phyloP scores from a whole-genome alignment of 2,888 invertebrate species.

The Cerceris rybyensis region DNA sequence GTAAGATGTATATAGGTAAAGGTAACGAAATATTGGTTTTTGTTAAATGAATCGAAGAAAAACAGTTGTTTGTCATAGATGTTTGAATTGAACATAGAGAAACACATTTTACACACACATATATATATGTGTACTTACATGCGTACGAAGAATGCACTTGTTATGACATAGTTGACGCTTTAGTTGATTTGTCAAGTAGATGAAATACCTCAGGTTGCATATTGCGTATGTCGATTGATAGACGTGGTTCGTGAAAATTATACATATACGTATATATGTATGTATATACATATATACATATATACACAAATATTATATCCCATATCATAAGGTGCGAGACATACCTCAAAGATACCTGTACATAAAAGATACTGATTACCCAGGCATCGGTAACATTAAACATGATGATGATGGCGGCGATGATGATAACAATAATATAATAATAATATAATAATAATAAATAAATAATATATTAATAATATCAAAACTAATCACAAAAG shows the following conservation, averaged over 20 bases:
- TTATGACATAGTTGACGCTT: slow-evolving; percentile 72
- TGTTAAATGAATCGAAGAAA: slow-evolving; percentile 26
- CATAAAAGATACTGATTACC: slow-evolving; percentile 56
- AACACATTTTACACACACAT: slow-evolving; percentile 35
- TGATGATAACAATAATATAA: slow-evolving; percentile 36
- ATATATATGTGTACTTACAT: slow-evolving; percentile 51
- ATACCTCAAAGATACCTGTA: slow-evolving; percentile 70
- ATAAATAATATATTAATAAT: slow-evolving; percentile 27
- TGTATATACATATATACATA: no score
- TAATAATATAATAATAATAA: no score
- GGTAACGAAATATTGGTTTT: slow-evolving; percentile 31
- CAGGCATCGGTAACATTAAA: slow-evolving; percentile 54
- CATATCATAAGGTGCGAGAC: slow-evolving; percentile 73
- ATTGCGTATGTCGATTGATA: slow-evolving; percentile 56
- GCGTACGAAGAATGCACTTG: slow-evolving; percentile 62
- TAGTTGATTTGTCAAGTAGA: slow-evolving; percentile 63
- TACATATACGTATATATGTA: no score
- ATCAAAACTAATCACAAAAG: slow-evolving; percentile 55
- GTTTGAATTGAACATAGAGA: slow-evolving; percentile 27
- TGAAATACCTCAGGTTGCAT: slow-evolving; percentile 60
- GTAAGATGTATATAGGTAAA: slow-evolving; percentile 51
- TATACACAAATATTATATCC: slow-evolving; percentile 48
- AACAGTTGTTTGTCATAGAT: slow-evolving; percentile 44
- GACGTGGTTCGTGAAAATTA: slow-evolving; percentile 56
- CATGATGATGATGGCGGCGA: slow-evolving; percentile 61